Percentiles rank a stretch among this genome's conserved stretches.
These are phyloP conservation scores for Lepidocyrtinus sp. DNA, from an alignment of 2,888 invertebrate genomes.

Conservation along the genomic window DNA sequence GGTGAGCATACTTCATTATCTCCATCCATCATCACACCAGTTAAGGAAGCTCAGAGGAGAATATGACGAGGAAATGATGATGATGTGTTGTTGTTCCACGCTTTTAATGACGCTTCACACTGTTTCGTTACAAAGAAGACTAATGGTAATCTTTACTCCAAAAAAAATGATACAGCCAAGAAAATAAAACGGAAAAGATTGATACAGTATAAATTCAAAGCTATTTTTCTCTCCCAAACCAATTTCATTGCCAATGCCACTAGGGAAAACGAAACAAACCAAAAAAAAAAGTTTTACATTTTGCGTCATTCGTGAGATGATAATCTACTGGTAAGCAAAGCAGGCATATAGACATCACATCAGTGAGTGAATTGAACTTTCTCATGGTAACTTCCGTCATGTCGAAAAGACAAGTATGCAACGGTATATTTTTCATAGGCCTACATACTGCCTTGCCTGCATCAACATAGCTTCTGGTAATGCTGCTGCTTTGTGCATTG, in stretches of 20 bases:
- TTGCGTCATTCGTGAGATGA: conserved; percentile 9
- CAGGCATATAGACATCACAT: conserved; percentile 11
- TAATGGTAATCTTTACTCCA: too few relatives aligned
- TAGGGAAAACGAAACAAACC: background rate
- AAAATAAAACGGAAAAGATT: too few relatives aligned
- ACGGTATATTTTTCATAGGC: conserved; percentile 63
- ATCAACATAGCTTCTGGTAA: conserved; percentile 59
- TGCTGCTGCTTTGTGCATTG: conserved; percentile 1
- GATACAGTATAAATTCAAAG: too few relatives aligned
- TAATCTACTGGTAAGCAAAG: conserved; percentile 7
- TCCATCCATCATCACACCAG: conserved; percentile 26
- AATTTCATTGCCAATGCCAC: conserved; percentile 4
- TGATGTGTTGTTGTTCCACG: conserved; percentile 17
- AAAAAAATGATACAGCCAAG: too few relatives aligned
- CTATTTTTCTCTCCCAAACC: too few relatives aligned
- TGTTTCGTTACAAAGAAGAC: too few relatives aligned
- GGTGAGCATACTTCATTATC: conserved; percentile 14
- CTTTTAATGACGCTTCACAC: conserved; percentile 21
- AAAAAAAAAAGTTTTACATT: background rate
- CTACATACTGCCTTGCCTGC: conserved; percentile 46
- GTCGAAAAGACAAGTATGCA: conserved; percentile 63
- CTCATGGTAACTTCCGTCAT: conserved; percentile 67
- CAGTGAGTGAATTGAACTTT: conserved; percentile 66
- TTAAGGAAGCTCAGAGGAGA: conserved; percentile 20
- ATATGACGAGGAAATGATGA: conserved; percentile 21